Conservation (phyloP, 2,888 invertebrate species). For the Scaptodrosophila latifasciaeformis region DNA sequence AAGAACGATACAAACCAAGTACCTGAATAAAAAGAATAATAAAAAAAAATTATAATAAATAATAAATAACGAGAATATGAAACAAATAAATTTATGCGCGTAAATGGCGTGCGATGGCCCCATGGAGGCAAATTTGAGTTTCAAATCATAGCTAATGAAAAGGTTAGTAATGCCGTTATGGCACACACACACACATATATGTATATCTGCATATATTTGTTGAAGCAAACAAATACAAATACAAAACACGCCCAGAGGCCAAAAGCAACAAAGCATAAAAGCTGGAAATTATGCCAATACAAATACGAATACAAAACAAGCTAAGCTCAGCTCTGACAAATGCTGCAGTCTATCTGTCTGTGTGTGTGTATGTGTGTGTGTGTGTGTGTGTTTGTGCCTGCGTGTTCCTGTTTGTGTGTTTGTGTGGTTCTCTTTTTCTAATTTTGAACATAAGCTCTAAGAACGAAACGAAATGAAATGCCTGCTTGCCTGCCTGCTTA, state of each 20-base stretch:
- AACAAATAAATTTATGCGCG: slow-evolving; percentile 39
- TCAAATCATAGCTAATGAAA: slow-evolving; percentile 66
- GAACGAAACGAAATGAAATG: not conserved
- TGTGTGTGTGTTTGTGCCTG: too few relatives aligned
- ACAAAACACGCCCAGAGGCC: slow-evolving; percentile 9
- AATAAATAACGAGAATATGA: not conserved
- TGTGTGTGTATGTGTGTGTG: not conserved
- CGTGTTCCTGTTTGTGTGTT: not conserved
- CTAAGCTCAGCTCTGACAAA: slow-evolving; percentile 2
- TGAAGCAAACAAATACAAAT: too few relatives aligned
- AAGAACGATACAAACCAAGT: too few relatives aligned
- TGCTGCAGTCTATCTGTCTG: not conserved
- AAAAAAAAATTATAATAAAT: too few relatives aligned
- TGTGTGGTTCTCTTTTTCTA: slow-evolving; percentile 1
- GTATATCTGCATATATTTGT: too few relatives aligned
- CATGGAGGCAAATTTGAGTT: slow-evolving; percentile 49
- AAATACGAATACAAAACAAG: slow-evolving; percentile 32
- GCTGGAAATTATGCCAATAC: slow-evolving; percentile 53
- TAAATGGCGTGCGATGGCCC: slow-evolving; percentile 38
- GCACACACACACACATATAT: slow-evolving; percentile 20
- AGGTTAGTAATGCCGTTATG: slow-evolving; percentile 62
- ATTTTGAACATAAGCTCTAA: slow-evolving; percentile 15
- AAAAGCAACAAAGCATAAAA: slow-evolving; percentile 19
- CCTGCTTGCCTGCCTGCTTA: not conserved
- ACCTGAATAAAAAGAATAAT: too few relatives aligned